phyloP scores from a whole-genome alignment of 2,113 vertebrate species.

The Corythoichthys intestinalis region DNA sequence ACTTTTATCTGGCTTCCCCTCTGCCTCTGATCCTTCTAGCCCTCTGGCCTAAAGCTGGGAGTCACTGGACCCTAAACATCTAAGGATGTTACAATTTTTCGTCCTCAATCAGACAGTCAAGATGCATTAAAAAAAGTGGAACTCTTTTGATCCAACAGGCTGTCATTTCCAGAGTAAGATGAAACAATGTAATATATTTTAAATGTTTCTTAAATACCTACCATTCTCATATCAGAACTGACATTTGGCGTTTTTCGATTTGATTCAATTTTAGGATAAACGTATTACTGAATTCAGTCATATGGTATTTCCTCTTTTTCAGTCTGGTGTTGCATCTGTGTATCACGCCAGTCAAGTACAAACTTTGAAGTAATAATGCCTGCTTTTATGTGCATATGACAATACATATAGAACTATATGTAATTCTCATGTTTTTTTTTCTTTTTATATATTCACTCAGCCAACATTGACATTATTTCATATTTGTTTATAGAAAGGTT shows the following conservation, averaged over 20 bases:
- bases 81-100: conserved; percentile 10
- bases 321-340: too few species aligned
- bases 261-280: too few species aligned
- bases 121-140: not conserved
- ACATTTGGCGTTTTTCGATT: too few species aligned
- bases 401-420: too few species aligned
- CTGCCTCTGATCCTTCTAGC: conserved; percentile 51
- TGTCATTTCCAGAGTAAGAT: not conserved
- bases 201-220: not conserved
- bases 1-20: conserved; percentile 37
- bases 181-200: not conserved
- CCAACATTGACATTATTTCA: not conserved
- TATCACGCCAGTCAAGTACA: too few species aligned
- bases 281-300: too few species aligned
- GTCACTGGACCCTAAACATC: conserved; percentile 22
- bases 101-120: not conserved
- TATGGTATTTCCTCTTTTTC: too few species aligned
- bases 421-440: too few species aligned
- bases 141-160: not conserved
- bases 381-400: too few species aligned
- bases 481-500: not conserved
- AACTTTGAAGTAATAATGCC: too few species aligned
- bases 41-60: conserved; percentile 36
- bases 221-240: too few species aligned
- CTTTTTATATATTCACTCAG: not conserved